phyloP scores from a whole-genome alignment of 1,140 invertebrate genomes.

The Calephelis virginiensis region DNA sequence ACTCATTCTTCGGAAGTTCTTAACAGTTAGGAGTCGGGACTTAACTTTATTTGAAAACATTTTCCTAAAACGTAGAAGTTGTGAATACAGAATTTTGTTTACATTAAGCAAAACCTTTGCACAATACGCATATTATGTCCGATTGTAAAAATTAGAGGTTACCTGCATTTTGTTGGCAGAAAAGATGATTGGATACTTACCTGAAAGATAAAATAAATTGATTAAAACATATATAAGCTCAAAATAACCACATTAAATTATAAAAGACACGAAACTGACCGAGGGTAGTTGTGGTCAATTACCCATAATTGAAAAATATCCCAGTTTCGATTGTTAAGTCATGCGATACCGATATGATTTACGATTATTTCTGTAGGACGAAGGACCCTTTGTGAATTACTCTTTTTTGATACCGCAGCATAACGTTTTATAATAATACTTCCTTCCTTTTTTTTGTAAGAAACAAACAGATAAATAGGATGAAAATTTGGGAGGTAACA shows the following conservation, averaged over 20 bases:
- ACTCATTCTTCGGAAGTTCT: conserved; percentile 45
- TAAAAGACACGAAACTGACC: not conserved
- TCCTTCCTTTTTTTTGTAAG: no score
- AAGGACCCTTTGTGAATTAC: no score
- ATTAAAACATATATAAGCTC: conserved; percentile 27
- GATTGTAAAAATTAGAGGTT: not conserved
- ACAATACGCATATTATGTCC: no score
- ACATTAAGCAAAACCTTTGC: no score
- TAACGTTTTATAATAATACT: no score
- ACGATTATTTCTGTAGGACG: conserved; percentile 12
- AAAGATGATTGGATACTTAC: conserved; percentile 39
- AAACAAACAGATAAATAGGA: no score
- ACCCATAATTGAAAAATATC: conserved; percentile 68
- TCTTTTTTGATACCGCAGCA: no score
- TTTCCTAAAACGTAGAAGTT: not conserved
- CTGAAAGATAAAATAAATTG: conserved; percentile 44
- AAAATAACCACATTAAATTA: conserved; percentile 20
- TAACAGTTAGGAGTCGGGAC: not conserved
- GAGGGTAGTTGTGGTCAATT: conserved; percentile 62
- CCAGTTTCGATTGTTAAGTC: conserved; percentile 62
- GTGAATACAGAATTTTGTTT: no score
- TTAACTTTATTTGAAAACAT: not conserved
- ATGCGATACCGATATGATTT: conserved; percentile 47
- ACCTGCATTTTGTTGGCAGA: not conserved
- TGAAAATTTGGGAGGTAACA: no score